Percentiles rank a stretch among this genome's conserved stretches.
These are phyloP conservation scores for Sebastiscus tertius DNA, from an alignment of 2,797 vertebrate species.

Conservation along the genomic window DNA sequence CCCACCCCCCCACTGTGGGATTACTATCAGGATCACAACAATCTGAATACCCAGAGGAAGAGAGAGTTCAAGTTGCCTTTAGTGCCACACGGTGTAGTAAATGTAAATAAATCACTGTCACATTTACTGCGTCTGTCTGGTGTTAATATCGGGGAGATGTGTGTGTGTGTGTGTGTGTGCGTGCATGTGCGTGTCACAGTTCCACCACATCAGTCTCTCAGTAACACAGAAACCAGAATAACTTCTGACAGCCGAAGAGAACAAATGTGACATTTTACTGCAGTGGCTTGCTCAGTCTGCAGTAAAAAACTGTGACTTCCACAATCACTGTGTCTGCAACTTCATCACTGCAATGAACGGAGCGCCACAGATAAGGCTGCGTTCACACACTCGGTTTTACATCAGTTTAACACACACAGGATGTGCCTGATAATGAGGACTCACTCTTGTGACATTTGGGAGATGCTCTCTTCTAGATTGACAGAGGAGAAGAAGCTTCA, in stretches of 20 bases:
- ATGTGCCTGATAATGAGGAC: not conserved
- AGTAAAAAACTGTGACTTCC: not conserved
- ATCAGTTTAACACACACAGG: not conserved
- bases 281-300: not conserved
- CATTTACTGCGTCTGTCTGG: not conserved
- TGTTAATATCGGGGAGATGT: not conserved
- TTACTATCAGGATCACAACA: not conserved
- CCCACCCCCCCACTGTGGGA: not conserved
- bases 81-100: not conserved
- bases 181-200: not conserved
- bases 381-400: too few species aligned
- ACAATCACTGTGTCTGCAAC: not conserved
- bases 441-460: slow-evolving; percentile 4
- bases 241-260: slow-evolving; percentile 1
- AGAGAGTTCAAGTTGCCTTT: not conserved
- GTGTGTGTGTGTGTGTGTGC: not conserved
- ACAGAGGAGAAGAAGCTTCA: not conserved
- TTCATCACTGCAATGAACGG: not conserved
- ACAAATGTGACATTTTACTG: not conserved
- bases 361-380: not conserved
- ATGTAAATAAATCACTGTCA: slow-evolving; percentile 20
- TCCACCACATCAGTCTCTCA: not conserved
- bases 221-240: not conserved
- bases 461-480: not conserved
- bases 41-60: slow-evolving; percentile 4